Conservation (phyloP, 2,797 vertebrate genomes). For the Mormyrops boulengeri region DNA sequence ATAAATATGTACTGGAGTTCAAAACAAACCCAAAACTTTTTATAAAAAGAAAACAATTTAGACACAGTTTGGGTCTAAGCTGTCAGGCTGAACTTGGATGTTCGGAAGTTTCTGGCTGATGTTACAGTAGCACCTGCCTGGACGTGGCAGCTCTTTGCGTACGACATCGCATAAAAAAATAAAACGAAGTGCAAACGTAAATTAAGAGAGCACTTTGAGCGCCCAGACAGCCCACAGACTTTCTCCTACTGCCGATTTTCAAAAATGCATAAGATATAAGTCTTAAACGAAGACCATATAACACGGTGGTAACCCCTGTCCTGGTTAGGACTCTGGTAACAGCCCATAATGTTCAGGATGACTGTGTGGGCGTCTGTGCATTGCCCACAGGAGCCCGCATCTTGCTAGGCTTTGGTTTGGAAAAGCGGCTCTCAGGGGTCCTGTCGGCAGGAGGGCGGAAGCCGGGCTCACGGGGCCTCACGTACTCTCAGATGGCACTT, state of each 20-base stretch:
- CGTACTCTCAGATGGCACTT: neutral
- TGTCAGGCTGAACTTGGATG: conserved; percentile 32
- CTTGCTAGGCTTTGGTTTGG: neutral
- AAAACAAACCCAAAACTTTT: conserved; percentile 22
- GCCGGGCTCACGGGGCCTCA: neutral
- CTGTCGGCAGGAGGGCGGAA: neutral
- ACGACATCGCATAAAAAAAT: neutral
- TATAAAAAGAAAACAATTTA: conserved; percentile 29
- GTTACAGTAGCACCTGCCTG: conserved; percentile 77
- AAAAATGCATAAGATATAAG: neutral
- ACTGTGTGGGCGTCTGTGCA: neutral
- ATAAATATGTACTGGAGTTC: conserved; percentile 41
- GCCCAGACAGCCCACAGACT: neutral
- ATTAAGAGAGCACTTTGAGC: neutral
- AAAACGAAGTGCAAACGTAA: neutral
- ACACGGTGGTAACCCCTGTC: neutral
- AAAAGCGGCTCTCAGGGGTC: neutral
- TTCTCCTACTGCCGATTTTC: neutral
- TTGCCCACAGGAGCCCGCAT: neutral
- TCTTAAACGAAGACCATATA: neutral
- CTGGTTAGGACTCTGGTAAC: neutral
- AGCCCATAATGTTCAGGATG: neutral
- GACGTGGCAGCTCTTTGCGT: conserved; percentile 45
- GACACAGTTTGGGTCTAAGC: conserved; percentile 18
- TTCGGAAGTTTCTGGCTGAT: conserved; percentile 35